Conservation (phyloP, 2,888 invertebrate species). For the Diloba caeruleocephala region DNA sequence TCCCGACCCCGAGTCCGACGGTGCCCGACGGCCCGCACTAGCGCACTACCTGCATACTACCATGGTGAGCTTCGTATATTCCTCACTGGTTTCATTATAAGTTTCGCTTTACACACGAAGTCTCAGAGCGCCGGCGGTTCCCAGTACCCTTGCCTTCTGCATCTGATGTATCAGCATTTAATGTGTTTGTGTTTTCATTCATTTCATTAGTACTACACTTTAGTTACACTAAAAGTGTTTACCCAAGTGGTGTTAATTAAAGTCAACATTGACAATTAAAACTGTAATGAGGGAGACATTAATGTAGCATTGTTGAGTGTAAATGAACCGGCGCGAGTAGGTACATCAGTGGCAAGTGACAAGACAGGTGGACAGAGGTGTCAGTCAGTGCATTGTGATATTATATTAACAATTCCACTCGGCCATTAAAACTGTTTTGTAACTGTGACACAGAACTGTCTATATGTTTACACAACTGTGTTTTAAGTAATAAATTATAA, state of each 20-base stretch:
- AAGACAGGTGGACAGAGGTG: background rate
- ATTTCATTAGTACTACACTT: background rate
- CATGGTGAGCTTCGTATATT: constrained; percentile 28
- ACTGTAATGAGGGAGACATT: constrained; percentile 1
- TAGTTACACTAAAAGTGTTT: constrained; percentile 7
- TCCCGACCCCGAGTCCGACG: constrained; percentile 8
- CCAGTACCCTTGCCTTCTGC: background rate
- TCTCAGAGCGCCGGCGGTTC: background rate
- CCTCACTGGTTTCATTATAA: background rate
- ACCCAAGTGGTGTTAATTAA: constrained; percentile 12
- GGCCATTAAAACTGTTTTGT: background rate
- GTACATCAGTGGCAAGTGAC: background rate
- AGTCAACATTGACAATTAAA: constrained; percentile 2
- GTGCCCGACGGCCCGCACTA: constrained; percentile 15
- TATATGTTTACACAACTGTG: constrained; percentile 23
- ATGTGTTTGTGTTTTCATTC: background rate
- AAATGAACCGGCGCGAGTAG: background rate
- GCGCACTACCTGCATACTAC: constrained; percentile 8
- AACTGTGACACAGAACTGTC: background rate
- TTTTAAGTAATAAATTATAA: constrained; percentile 6
- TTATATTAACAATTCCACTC: background rate
- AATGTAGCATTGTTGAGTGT: constrained; percentile 12
- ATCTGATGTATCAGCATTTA: background rate
- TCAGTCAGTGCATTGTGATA: background rate
- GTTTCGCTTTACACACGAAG: too few species aligned